Base-by-base conservation (phyloP, 2,797 vertebrate genomes). In the Linurgus olivaceus region DNA sequence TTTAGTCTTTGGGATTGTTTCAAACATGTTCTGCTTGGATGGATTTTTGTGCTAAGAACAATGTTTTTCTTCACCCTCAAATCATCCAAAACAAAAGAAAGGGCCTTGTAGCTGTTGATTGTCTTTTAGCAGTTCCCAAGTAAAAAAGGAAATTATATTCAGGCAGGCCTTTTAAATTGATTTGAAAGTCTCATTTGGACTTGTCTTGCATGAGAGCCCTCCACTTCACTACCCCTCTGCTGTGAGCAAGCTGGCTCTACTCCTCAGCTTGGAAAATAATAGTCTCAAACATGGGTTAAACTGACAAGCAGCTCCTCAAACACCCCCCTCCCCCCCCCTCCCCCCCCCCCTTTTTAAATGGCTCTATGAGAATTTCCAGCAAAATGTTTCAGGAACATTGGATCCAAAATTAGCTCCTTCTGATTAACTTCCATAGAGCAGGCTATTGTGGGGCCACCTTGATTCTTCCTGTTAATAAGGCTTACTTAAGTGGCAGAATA, bases 41-140 rank as follows among this genome's bases (percentile, higher is more conserved):
- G 86, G 83, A 61, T 88, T 94, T 91, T 92, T 91, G 21, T 92
- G 33, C 88, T 26, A 13, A 71, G 74, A 95, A 73, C 31, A 93
- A 37, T 58, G 29, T 59, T 73, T 94, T 68, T 85, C 38, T 57
- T 95, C 91, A 94, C 67, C 63, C 62, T 40, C 4, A 54, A 89
- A 86, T 65, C 31, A 31, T 42, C 65, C 95, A 35, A 92, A 92
- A 91, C 23, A 78, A 90, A 93, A 88, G 80, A 86, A 94, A 88
- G 45, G 40, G 83, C 73, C 83, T 21, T 2, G 4, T 67, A 86
- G 44, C 52, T 92, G 58, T 90, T 35, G 48, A 62, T 76, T 88
- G 78, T 51, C 71, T 90, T 77, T 88, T 83, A 74, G 63, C 20
- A 63, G 35, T 63, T 74, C 66, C 40, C 23, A 31, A 77, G 47